A percentile compares a stretch with the other conserved stretches of the same genome.
Evolutionary conservation across 2,113 vertebrate genomes (phyloP).

Genomic region (Plestiodon gilberti): DNA sequence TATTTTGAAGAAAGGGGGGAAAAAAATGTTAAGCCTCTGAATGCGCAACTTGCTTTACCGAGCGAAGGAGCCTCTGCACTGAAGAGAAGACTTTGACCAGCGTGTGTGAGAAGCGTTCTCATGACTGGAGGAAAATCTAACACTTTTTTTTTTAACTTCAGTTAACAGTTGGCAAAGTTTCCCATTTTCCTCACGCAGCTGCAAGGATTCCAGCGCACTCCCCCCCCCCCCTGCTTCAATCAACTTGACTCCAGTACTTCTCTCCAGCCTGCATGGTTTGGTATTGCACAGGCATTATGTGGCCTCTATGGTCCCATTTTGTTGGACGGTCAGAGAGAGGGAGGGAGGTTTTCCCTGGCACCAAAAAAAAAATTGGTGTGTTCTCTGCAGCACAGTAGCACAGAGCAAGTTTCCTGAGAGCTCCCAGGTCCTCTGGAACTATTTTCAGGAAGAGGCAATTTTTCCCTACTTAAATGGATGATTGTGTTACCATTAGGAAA

Average conservation of each 20-base stretch:
- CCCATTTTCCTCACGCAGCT: slow-evolving; percentile 66
- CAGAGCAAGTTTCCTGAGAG: slow-evolving; percentile 71
- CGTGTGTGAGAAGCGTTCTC: slow-evolving; percentile 72
- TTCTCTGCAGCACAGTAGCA: slow-evolving; percentile 76
- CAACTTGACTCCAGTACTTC: slow-evolving; percentile 68
- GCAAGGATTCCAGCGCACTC: slow-evolving; percentile 65
- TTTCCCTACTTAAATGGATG: slow-evolving; percentile 87
- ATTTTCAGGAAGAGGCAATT: slow-evolving; percentile 76
- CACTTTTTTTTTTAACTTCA: slow-evolving; percentile 67
- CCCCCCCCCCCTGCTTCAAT: slow-evolving; percentile 40
- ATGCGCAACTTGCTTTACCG: slow-evolving; percentile 67
- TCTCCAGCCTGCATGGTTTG: slow-evolving; percentile 73
- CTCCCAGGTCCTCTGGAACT: slow-evolving; percentile 71
- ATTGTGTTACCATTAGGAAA: slow-evolving; percentile 89
- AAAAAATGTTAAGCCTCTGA: slow-evolving; percentile 73
- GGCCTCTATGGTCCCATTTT: slow-evolving; percentile 87
- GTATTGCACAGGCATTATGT: slow-evolving; percentile 75
- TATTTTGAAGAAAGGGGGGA: slow-evolving; percentile 80
- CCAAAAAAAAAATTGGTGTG: slow-evolving; percentile 75
- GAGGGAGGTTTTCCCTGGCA: slow-evolving; percentile 79
- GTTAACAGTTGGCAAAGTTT: slow-evolving; percentile 69
- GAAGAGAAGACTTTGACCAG: slow-evolving; percentile 78
- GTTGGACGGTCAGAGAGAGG: slow-evolving; percentile 79
- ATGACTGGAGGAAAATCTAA: slow-evolving; percentile 73
- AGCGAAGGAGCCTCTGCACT: slow-evolving; percentile 73